phyloP scores from a whole-genome alignment of 2,888 invertebrate genomes.

The Willowsia nigromaculata region DNA sequence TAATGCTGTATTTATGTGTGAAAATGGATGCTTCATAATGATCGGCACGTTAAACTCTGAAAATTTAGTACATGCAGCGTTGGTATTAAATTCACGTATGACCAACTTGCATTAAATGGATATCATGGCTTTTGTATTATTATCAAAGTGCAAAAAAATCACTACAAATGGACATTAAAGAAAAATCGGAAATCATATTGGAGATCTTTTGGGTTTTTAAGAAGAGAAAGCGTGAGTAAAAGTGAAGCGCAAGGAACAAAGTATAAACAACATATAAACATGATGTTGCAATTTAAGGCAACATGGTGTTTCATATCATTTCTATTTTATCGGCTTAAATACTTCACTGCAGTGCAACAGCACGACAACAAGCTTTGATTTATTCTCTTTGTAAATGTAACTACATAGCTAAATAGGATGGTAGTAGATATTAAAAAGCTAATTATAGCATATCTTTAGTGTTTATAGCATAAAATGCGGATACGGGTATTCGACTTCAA shows the following conservation, averaged over 20 bases:
- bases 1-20: constrained; percentile 25
- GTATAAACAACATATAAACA: background rate
- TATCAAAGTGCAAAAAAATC: constrained; percentile 2
- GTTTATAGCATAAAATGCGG: too few relatives aligned
- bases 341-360: too few relatives aligned
- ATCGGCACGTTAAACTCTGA: constrained; percentile 6
- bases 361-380: too few relatives aligned
- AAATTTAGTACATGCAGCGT: too few relatives aligned
- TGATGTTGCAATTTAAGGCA: constrained; percentile 17
- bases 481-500: too few relatives aligned
- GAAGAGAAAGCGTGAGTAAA: background rate
- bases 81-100: too few relatives aligned
- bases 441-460: too few relatives aligned
- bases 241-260: background rate
- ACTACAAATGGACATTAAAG: constrained; percentile 31
- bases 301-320: too few relatives aligned
- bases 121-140: constrained; percentile 17
- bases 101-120: background rate
- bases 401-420: too few relatives aligned
- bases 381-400: too few relatives aligned
- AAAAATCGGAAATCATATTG: background rate
- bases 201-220: constrained; percentile 19
- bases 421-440: too few relatives aligned
- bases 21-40: background rate
- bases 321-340: too few relatives aligned